These are phyloP conservation scores for Patiria pectinifera DNA, from an alignment of 53 echinoderm and acorn worm genomes.

Conservation along the genomic window DNA sequence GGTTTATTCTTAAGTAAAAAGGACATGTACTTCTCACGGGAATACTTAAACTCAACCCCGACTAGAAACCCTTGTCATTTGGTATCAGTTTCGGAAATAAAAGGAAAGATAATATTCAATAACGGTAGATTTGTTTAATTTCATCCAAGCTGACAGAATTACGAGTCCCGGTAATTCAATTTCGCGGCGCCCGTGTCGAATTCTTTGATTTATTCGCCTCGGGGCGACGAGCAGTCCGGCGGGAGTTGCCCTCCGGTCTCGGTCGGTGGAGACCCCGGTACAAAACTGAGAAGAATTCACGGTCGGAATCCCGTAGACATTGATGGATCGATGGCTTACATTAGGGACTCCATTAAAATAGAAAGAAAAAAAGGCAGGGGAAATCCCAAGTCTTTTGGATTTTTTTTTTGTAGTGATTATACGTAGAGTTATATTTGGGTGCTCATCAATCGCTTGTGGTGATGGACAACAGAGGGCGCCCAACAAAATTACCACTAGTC, in stretches of 20 bases:
- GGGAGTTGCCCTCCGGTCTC: neutral
- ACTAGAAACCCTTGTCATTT: neutral
- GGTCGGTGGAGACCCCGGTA: neutral
- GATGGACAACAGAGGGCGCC: too few species aligned
- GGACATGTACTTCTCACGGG: too few species aligned
- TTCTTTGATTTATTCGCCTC: neutral
- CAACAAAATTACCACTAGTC: too few species aligned
- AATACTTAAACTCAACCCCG: too few species aligned
- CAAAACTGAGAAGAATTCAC: neutral
- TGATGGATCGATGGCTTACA: neutral
- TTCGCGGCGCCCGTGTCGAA: neutral
- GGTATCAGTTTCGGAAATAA: neutral
- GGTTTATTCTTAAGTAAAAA: too few species aligned
- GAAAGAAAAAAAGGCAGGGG: neutral
- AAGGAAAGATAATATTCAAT: neutral
- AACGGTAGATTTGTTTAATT: slow-evolving; percentile 24
- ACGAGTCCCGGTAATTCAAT: slow-evolving; percentile 4
- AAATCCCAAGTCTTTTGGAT: neutral
- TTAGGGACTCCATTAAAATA: neutral
- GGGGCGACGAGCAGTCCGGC: neutral
- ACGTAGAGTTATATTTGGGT: too few species aligned
- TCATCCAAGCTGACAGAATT: slow-evolving; percentile 30
- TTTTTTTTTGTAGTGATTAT: neutral
- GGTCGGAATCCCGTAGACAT: neutral
- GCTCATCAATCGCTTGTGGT: too few species aligned